Evolutionary conservation across 2,888 invertebrate genomes (phyloP).

Genomic region (Agrotis puta): DNA sequence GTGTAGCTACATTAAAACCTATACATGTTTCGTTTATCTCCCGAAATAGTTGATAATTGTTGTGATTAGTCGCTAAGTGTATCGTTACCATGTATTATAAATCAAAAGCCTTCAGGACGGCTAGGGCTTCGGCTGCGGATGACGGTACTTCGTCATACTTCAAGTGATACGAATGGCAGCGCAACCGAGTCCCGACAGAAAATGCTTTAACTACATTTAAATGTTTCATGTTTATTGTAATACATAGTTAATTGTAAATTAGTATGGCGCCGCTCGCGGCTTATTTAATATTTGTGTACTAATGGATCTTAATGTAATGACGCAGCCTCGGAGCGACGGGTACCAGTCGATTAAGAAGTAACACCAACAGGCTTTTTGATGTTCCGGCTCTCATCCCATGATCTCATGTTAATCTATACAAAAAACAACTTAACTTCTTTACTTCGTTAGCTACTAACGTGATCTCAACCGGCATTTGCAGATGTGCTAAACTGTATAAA

Average conservation of each 20-base stretch:
- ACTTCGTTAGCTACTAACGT: conserved; percentile 45
- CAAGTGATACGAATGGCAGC: conserved; percentile 51
- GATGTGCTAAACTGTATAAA: conserved; percentile 56
- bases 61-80: conserved; percentile 89
- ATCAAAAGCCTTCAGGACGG: conserved; percentile 89
- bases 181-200: conserved; percentile 80
- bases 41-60: conserved; percentile 75
- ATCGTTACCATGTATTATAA: conserved; percentile 77
- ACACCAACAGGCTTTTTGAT: conserved; percentile 48
- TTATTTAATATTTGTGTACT: conserved; percentile 78
- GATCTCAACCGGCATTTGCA: conserved; percentile 52
- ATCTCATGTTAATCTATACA: conserved; percentile 38
- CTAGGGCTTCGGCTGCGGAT: conserved; percentile 77
- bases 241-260: conserved; percentile 84
- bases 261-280: conserved; percentile 76
- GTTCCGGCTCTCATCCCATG: conserved; percentile 25
- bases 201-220: conserved; percentile 90
- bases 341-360: conserved; percentile 25
- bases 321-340: conserved; percentile 63
- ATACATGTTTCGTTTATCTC: conserved; percentile 66
- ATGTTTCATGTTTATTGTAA: conserved; percentile 86
- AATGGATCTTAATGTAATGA: conserved; percentile 72
- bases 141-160: conserved; percentile 32
- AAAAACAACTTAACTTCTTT: conserved; percentile 40
- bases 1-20: conserved; percentile 43